A percentile compares a stretch with the other conserved stretches of the same genome.
phyloP scores from a whole-genome alignment of 2,797 vertebrate species.

The Coluber constrictor region DNA sequence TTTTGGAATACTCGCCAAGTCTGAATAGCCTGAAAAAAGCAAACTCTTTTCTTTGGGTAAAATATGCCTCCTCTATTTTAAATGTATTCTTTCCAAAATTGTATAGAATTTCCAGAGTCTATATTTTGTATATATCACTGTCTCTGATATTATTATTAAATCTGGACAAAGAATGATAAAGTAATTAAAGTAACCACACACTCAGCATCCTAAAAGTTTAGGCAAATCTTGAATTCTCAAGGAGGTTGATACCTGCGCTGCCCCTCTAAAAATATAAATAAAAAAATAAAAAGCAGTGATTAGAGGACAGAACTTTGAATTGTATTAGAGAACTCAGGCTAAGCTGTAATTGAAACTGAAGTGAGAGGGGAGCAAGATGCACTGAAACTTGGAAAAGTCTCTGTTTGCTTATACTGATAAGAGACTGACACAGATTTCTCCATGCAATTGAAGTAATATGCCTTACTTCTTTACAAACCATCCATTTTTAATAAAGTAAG shows the following conservation, averaged over 20 bases:
- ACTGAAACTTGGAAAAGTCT: not conserved
- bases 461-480: not conserved
- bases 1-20: not conserved
- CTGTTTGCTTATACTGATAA: constrained; percentile 1
- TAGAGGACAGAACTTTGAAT: not conserved
- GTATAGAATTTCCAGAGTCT: not conserved
- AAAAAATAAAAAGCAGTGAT: not conserved
- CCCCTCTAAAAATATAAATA: not conserved
- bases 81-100: not conserved
- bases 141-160: not conserved
- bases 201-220: not conserved
- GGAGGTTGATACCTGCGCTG: not conserved
- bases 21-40: not conserved
- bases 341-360: not conserved
- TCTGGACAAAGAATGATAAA: not conserved
- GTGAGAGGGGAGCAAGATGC: not conserved
- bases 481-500: not conserved
- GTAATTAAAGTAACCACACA: not conserved
- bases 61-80: not conserved
- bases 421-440: not conserved
- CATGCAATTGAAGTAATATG: not conserved
- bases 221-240: not conserved
- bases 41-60: not conserved
- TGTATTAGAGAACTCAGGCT: not conserved
- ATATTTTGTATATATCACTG: not conserved